These are phyloP conservation scores for Lomographa bimaculata DNA, from an alignment of 2,888 invertebrate species.

Conservation along the genomic window DNA sequence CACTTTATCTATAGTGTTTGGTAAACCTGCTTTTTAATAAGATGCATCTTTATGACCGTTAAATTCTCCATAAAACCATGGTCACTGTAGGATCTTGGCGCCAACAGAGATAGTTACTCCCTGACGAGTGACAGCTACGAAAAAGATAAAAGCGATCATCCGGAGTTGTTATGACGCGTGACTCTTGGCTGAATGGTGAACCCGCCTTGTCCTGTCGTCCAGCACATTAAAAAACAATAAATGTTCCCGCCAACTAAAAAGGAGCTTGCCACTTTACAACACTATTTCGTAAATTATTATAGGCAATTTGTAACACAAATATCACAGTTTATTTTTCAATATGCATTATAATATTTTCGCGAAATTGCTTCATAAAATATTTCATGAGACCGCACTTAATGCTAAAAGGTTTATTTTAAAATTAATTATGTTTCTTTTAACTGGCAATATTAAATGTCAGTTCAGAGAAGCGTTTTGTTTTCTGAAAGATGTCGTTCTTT, in stretches of 20 bases:
- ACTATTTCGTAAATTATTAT: conserved; percentile 46
- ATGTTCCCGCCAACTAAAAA: conserved; percentile 41
- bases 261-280: conserved; percentile 17
- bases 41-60: too few relatives aligned
- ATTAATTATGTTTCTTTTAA: conserved; percentile 47
- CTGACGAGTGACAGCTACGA: conserved; percentile 52
- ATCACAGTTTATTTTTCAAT: conserved; percentile 13
- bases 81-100: conserved; percentile 49
- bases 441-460: conserved; percentile 38
- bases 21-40: too few relatives aligned
- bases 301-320: conserved; percentile 13
- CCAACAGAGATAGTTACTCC: conserved; percentile 47
- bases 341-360: conserved; percentile 13
- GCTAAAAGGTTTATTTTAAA: conserved; percentile 44
- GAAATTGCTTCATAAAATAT: conserved; percentile 26
- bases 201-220: conserved; percentile 51
- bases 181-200: conserved; percentile 52
- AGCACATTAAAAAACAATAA: conserved; percentile 71
- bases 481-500: conserved; percentile 17
- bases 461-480: conserved; percentile 36
- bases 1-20: too few relatives aligned
- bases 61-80: too few relatives aligned
- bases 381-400: conserved; percentile 24
- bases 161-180: conserved; percentile 58
- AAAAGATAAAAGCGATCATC: conserved; percentile 62